phyloP scores from a whole-genome alignment of 2,797 vertebrate genomes.

The Tragelaphus eurycerus region DNA sequence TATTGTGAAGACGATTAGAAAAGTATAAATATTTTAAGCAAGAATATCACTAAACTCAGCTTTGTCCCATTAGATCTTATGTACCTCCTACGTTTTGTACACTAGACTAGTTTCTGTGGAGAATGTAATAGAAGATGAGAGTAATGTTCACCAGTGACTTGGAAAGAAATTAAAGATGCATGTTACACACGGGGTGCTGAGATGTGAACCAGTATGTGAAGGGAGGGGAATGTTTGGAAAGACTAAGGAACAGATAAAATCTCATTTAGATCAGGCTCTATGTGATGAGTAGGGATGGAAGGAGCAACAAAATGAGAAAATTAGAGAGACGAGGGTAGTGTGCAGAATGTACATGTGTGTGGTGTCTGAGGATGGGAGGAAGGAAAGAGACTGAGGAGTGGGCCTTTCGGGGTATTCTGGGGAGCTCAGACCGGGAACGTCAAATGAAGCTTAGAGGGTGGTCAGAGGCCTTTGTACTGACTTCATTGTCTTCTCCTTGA shows the following conservation, averaged over 20 bases:
- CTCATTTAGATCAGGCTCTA: neutral
- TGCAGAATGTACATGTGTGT: too few species aligned
- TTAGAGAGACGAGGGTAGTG: neutral
- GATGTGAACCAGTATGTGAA: neutral
- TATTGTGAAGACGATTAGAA: neutral
- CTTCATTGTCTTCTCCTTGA: neutral
- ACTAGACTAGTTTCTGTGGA: neutral
- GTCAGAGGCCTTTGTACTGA: too few species aligned
- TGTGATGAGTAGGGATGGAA: neutral
- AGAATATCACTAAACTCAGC: neutral
- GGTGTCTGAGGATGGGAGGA: neutral
- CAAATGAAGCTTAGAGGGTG: neutral
- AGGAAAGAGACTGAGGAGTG: neutral
- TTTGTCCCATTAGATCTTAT: neutral
- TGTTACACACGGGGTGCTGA: neutral
- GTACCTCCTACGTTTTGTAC: neutral
- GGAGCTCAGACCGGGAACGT: neutral
- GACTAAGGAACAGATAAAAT: neutral
- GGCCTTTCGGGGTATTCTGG: rapidly evolving
- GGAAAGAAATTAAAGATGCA: neutral
- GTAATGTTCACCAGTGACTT: neutral
- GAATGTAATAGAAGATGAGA: neutral
- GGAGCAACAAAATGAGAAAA: neutral
- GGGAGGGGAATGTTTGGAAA: neutral
- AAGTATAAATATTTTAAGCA: neutral